Evolutionary conservation across 2,888 invertebrate species (phyloP).

Genomic region (Chouioia cunea): DNA sequence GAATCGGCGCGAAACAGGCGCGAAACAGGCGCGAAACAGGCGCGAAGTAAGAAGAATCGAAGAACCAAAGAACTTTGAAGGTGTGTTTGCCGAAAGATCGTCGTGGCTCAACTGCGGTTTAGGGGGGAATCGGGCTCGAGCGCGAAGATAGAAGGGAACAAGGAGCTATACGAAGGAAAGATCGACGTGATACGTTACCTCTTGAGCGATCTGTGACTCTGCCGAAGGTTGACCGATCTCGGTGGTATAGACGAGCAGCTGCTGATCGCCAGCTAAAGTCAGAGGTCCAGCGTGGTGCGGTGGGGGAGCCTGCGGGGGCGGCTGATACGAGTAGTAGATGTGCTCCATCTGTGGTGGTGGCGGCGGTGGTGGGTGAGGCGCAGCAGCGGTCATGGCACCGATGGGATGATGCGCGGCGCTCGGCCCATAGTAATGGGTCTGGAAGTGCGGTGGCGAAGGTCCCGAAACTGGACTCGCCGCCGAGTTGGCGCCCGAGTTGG

Average conservation of each 20-base stretch:
- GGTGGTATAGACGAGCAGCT: constrained; percentile 61
- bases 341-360: constrained; percentile 63
- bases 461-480: constrained; percentile 47
- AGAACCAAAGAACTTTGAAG: too few relatives aligned
- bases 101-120: too few relatives aligned
- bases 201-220: constrained; percentile 59
- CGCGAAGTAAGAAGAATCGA: too few relatives aligned
- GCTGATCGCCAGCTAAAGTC: constrained; percentile 63
- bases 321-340: constrained; percentile 61
- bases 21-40: too few relatives aligned
- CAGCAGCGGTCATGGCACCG: constrained; percentile 19
- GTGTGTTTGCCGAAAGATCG: too few relatives aligned
- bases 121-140: too few relatives aligned
- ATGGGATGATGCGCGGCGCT: constrained; percentile 35
- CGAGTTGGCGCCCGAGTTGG: constrained; percentile 47
- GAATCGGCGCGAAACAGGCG: too few relatives aligned
- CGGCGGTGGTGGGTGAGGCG: constrained; percentile 47
- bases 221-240: constrained; percentile 58
- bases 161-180: too few relatives aligned
- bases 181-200: too few relatives aligned
- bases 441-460: constrained; percentile 48
- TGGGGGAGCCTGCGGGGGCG: constrained; percentile 57
- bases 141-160: too few relatives aligned
- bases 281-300: constrained; percentile 59
- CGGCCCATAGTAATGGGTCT: constrained; percentile 59